Base-by-base conservation (phyloP, 1,140 invertebrate genomes). In the Apis mellifera region DNA sequence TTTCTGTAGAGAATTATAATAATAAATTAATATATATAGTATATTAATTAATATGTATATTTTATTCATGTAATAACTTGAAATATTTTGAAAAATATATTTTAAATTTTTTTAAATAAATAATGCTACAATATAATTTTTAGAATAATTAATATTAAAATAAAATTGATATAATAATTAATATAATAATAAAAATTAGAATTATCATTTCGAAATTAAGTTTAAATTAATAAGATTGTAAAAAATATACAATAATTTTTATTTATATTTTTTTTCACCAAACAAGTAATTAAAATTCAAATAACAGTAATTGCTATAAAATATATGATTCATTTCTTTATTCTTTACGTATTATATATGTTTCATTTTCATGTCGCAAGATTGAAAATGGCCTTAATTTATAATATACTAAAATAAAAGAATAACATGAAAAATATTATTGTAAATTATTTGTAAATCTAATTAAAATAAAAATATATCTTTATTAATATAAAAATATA, bases 371-470 rank as follows among this genome's bases (percentile, higher is more conserved):
- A n/a, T 48, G 50, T 19, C 54, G 13, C 17, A 32, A n/a, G n/a
- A 68, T 82, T 77, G 52, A 15, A 82, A 77, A 70, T 75, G 15
- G 48, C 26, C 26, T 68, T 77, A 69, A 60, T 50, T n/a, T 50
- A 21, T 32, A 9, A 59, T 42, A 26, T 68, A 19, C 26, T 32
- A 15, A 12, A 23, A n/a, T 12, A 59, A n/a, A 54, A 13, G 5
- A 13, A 21, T 13, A 57, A 26, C 54, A 52, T 57, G 11, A 32
- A 17, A 12, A 26, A 9, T 11, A 32, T 7, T 54, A 5, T 19
- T 26, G 9, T 26, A 23, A 50, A 66, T 55, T 57, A 0, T 11
- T 81, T 17, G 50, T 68, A 55, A 59, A 66, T 57, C 3, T 17
- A 9, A 64, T 50, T 65, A 8, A 4, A 2, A 78, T 52, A 19